A percentile compares a stretch with the other conserved stretches of the same genome.
Evolutionary conservation across 2,888 invertebrate species (phyloP).

Genomic region (Euzophera pinguis): DNA sequence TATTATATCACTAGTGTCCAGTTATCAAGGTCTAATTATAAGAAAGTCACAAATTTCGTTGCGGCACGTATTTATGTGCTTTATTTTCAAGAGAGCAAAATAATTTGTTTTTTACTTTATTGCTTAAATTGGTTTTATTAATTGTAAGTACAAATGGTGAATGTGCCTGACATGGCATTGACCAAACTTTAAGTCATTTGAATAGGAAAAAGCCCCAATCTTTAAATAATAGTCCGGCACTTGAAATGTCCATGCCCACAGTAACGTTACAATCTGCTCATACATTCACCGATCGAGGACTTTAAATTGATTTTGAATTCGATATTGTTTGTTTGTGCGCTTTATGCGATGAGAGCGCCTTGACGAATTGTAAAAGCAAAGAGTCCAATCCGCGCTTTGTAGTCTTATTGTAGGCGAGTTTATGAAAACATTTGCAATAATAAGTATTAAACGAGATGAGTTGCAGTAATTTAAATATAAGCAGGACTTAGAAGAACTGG

Average conservation of each 20-base stretch:
- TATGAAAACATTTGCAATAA: background rate
- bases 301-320: conserved; percentile 24
- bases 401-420: conserved; percentile 3
- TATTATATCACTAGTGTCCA: too few species aligned
- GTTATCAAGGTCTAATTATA: too few species aligned
- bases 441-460: conserved; percentile 8
- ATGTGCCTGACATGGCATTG: too few species aligned
- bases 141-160: too few species aligned
- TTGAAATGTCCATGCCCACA: conserved; percentile 17
- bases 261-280: conserved; percentile 24
- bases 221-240: background rate
- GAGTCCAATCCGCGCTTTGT: conserved; percentile 9
- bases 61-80: too few species aligned
- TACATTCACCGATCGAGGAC: conserved; percentile 16
- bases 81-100: too few species aligned
- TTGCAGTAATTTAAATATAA: background rate
- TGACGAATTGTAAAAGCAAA: conserved; percentile 19
- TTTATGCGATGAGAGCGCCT: conserved; percentile 11
- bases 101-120: too few species aligned
- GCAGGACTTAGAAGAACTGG: background rate
- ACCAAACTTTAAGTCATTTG: too few species aligned
- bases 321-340: conserved; percentile 25
- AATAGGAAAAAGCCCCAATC: too few species aligned
- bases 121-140: too few species aligned
- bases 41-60: too few species aligned